Evolutionary conservation across 1,140 invertebrate species (phyloP), one percentile per base, ranked within the genome.

Genomic region (Brachystomella parvula): DNA sequence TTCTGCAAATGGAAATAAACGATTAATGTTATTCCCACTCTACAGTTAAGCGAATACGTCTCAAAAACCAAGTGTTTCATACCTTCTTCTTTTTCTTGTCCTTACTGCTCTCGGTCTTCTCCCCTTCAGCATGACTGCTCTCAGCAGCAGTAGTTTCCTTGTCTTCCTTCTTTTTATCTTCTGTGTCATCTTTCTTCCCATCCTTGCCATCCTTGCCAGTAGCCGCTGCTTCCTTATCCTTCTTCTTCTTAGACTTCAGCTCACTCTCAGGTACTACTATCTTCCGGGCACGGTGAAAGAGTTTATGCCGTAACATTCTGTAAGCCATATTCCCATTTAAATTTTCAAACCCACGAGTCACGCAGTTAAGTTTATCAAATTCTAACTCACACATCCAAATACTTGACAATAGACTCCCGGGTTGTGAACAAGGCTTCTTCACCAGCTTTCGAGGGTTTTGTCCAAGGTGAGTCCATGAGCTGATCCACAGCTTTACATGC

Each of bases 231-330:
- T 79, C 78, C 67, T 78, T 78, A 12, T 65, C 65, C 72, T 82
- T 81, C 61, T 83, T 82, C 53, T 82, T 78, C 70, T 83, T 83
- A 61, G 83, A 81, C 79, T 87, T 83, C 67, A 86, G 76, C 79
- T 91, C 84, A 76, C 89, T 82, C 79, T 92, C 82, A 70, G 83
- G 83, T 59, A 89, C 86, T 26, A 87, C 85, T 65, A 88, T 89
- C 79, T 94, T 95, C 75, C 89, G 89, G 60, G 93, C 94, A 71
- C 94, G 85, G 80, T 97, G 94, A 79, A 94, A 97, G 76, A 98
- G 86, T 78, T 95, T 96, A 79, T 95, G 93, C 73, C 86, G 83
- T 69, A 98, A 78, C 87, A 96, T 89, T 61, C 82, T 84, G 30
- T 29, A 47, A 63, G 30, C 57, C 57, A 65, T n/a, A 71, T 49